Percentiles rank a stretch among this genome's conserved stretches.
phyloP scores from a whole-genome alignment of 1,140 invertebrate species.

The Drosophila melanogaster region DNA sequence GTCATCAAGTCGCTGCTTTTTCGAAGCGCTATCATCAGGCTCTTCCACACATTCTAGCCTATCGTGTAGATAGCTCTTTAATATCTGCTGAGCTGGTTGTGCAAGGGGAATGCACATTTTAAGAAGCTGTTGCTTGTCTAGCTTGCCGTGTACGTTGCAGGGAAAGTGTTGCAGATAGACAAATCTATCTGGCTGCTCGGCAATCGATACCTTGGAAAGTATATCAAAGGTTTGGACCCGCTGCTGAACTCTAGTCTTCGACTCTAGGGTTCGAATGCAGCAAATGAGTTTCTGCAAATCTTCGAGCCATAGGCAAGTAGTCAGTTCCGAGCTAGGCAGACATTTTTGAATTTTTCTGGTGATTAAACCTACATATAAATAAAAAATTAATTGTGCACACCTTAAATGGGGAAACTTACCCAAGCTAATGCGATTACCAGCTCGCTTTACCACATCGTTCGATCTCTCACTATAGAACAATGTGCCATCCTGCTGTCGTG shows the following conservation, averaged over 20 bases:
- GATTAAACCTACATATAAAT: constrained; percentile 48
- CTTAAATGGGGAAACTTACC: constrained; percentile 31
- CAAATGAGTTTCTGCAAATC: constrained; percentile 66
- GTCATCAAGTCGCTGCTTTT: constrained; percentile 36
- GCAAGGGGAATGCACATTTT: constrained; percentile 58
- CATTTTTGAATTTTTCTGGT: constrained; percentile 67
- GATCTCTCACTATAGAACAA: constrained; percentile 60
- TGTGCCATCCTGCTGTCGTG: constrained; percentile 30
- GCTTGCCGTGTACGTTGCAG: constrained; percentile 85
- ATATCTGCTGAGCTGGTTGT: constrained; percentile 57
- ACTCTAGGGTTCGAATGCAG: constrained; percentile 54
- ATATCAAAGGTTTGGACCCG: constrained; percentile 65
- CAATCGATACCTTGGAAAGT: constrained; percentile 48
- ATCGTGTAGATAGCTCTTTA: constrained; percentile 64
- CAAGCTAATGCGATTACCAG: constrained; percentile 65
- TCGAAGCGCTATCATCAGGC: constrained; percentile 10
- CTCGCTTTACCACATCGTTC: constrained; percentile 69
- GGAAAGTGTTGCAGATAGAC: constrained; percentile 83
- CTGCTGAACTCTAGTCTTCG: constrained; percentile 60
- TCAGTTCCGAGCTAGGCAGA: constrained; percentile 47
- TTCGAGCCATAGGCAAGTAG: constrained; percentile 51
- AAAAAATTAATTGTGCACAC: too few relatives aligned
- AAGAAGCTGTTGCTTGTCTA: constrained; percentile 57
- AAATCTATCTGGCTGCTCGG: constrained; percentile 84
- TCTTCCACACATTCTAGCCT: constrained; percentile 57